Evolutionary conservation across 2,888 invertebrate genomes (phyloP).

Genomic region (Priocnemis perturbator): DNA sequence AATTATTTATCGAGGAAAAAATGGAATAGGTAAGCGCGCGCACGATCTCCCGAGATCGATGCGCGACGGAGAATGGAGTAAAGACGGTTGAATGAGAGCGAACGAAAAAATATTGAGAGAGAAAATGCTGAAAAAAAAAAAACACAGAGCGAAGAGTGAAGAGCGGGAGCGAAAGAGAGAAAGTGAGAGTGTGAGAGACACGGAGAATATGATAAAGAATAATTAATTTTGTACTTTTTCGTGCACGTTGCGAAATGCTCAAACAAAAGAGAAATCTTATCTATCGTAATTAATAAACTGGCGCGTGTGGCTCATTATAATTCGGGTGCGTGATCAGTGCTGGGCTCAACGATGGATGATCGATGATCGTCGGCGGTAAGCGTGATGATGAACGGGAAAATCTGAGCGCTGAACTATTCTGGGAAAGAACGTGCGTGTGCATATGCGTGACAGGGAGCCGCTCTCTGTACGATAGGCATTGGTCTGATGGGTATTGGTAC

Average conservation of each 20-base stretch:
- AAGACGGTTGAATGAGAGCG: slow-evolving; percentile 3
- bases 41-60: not conserved
- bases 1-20: slow-evolving; percentile 48
- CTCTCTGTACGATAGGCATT: not conserved
- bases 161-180: slow-evolving; percentile 16
- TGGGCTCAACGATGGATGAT: slow-evolving; percentile 43
- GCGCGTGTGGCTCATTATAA: slow-evolving; percentile 42
- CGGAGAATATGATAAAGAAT: slow-evolving; percentile 61
- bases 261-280: slow-evolving; percentile 66
- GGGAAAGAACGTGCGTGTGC: not conserved
- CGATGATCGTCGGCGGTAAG: slow-evolving; percentile 42
- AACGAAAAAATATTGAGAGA: not conserved
- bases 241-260: slow-evolving; percentile 73
- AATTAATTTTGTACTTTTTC: slow-evolving; percentile 74
- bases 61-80: not conserved
- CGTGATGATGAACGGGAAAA: slow-evolving; percentile 38
- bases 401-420: not conserved
- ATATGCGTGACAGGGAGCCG: not conserved
- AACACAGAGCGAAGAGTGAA: slow-evolving; percentile 15
- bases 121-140: not conserved
- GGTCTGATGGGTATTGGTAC: too few species aligned
- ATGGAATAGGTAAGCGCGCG: not conserved
- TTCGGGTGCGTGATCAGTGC: slow-evolving; percentile 42
- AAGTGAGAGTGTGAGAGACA: slow-evolving; percentile 43
- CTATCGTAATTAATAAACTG: slow-evolving; percentile 62